Conservation (phyloP, 2,888 invertebrate genomes). For the Eurytoma adleriae region DNA sequence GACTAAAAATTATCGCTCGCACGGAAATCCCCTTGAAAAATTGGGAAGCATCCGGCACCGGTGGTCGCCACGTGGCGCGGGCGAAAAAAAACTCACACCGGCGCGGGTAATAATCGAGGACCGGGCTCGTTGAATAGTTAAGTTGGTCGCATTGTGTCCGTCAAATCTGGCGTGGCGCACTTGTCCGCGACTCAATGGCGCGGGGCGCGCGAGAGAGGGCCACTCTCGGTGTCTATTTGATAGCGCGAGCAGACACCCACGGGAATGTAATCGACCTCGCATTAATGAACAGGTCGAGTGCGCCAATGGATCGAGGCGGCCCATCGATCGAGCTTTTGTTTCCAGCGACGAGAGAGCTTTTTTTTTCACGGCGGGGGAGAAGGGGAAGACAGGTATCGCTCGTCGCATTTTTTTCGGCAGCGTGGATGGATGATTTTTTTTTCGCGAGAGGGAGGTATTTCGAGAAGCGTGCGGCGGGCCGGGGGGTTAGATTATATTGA, state of each 20-base stretch:
- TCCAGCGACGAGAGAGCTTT: too few species aligned
- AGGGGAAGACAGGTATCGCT: too few species aligned
- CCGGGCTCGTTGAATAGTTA: slow-evolving; percentile 6
- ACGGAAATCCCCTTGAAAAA: too few species aligned
- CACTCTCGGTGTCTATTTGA: slow-evolving; percentile 42
- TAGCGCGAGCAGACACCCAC: slow-evolving; percentile 54
- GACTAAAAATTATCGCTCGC: too few species aligned
- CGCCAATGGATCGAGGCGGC: slow-evolving; percentile 18
- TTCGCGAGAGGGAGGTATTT: too few species aligned
- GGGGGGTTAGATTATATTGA: too few species aligned
- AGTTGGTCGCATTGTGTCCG: not conserved
- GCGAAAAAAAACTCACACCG: not conserved
- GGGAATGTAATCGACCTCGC: slow-evolving; percentile 58
- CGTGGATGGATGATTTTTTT: too few species aligned
- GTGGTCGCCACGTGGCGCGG: too few species aligned
- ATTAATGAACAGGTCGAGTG: slow-evolving; percentile 58
- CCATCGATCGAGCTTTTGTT: not conserved
- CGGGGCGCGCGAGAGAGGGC: slow-evolving; percentile 3
- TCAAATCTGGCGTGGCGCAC: slow-evolving; percentile 5
- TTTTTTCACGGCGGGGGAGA: too few species aligned
- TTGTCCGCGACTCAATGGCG: slow-evolving; percentile 18
- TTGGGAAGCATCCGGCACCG: too few species aligned
- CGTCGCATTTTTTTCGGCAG: too few species aligned
- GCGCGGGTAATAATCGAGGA: slow-evolving; percentile 6
- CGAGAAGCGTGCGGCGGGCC: too few species aligned